These are phyloP conservation scores for Daphoenositta chrysoptera DNA, from an alignment of 2,113 vertebrate species.

Conservation along the genomic window DNA sequence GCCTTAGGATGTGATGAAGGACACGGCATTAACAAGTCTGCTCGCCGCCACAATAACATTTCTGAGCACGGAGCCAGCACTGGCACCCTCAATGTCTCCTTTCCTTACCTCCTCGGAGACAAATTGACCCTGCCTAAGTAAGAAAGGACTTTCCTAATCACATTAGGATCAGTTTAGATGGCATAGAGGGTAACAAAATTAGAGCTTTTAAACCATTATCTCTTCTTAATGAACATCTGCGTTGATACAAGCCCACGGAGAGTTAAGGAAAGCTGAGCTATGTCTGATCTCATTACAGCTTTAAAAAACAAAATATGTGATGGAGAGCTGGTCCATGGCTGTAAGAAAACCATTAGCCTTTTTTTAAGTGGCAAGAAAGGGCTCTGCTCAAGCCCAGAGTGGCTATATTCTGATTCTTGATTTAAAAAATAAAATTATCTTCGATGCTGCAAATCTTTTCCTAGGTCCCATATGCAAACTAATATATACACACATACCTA, in stretches of 20 bases:
- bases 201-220: constrained; percentile 76
- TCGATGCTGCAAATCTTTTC: background rate
- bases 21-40: constrained; percentile 15
- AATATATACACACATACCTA: background rate
- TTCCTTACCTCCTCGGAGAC: constrained; percentile 35
- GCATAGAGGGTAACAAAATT: constrained; percentile 69
- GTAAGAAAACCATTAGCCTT: background rate
- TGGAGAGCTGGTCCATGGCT: background rate
- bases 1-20: constrained; percentile 12
- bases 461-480: background rate
- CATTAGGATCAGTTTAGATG: constrained; percentile 70
- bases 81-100: constrained; percentile 25
- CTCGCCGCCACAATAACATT: constrained; percentile 35
- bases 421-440: background rate
- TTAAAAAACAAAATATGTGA: constrained; percentile 11
- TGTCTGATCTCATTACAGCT: constrained; percentile 43
- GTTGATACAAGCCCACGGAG: constrained; percentile 12
- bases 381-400: background rate
- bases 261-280: constrained; percentile 34
- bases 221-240: constrained; percentile 43
- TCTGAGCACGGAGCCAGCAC: constrained; percentile 35
- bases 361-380: background rate
- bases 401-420: background rate
- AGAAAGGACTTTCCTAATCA: constrained; percentile 66
- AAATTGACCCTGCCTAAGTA: constrained; percentile 69